Percentiles rank a stretch among this genome's conserved stretches.
Conservation (phyloP, 2,797 vertebrate genomes). For the Rallus crepitans region DNA sequence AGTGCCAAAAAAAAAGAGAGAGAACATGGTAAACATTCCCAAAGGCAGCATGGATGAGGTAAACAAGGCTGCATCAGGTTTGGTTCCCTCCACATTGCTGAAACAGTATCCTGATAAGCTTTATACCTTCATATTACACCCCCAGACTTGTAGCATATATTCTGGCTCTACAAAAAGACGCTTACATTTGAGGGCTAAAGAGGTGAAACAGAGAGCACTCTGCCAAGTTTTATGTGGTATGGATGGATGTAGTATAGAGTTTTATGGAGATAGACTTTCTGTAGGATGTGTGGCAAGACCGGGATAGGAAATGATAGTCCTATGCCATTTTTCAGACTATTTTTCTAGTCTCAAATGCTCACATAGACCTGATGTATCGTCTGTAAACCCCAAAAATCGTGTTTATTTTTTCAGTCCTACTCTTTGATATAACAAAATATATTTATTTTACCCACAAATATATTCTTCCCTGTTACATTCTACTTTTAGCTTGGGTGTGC, state of each 20-base stretch:
- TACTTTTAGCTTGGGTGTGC: background rate
- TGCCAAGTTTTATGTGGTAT: background rate
- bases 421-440: background rate
- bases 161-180: background rate
- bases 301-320: background rate
- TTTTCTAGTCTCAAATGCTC: background rate
- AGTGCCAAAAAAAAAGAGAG: background rate
- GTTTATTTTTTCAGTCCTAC: background rate
- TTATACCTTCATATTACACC: rapidly evolving
- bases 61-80: background rate
- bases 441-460: background rate
- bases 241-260: background rate
- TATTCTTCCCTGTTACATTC: background rate
- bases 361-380: background rate
- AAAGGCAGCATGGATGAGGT: background rate
- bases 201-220: background rate
- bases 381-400: background rate
- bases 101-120: background rate
- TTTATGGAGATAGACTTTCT: background rate
- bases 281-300: background rate
- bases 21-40: background rate
- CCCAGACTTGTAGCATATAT: background rate
- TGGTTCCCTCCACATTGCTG: background rate
- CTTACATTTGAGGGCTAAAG: background rate
- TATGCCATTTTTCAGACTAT: background rate